A percentile compares a stretch with the other conserved stretches of the same genome.
Conservation (phyloP, 2,797 vertebrate species). For the Neosilurus mollespiculum region DNA sequence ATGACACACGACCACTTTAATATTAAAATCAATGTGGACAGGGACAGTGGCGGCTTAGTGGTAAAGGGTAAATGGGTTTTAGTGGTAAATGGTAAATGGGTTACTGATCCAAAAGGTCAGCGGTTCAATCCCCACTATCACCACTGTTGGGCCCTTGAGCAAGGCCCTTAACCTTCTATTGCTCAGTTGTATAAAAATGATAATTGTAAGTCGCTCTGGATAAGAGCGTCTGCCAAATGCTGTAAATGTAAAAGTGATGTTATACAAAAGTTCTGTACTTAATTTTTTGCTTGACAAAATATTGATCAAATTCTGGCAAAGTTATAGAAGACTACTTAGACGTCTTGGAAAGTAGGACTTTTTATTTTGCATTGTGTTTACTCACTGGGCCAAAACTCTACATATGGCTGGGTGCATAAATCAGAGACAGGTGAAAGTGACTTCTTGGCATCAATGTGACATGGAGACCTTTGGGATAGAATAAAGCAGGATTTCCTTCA, state of each 20-base stretch:
- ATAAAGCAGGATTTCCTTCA: constrained; percentile 55
- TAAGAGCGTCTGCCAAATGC: no score
- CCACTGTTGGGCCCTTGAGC: no score
- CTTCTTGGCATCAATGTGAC: constrained; percentile 71
- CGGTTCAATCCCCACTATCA: no score
- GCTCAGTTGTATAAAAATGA: no score
- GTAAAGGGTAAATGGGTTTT: no score
- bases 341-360: constrained; percentile 66
- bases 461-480: constrained; percentile 68
- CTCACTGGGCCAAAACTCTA: constrained; percentile 66
- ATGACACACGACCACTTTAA: background rate
- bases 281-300: background rate
- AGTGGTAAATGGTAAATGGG: no score
- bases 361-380: constrained; percentile 66
- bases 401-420: constrained; percentile 70
- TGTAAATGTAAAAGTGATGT: background rate
- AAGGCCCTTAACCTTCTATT: no score
- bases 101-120: no score
- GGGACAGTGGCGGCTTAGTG: no score
- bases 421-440: constrained; percentile 68
- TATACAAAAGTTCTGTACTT: background rate
- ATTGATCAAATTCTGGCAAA: background rate
- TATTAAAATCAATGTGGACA: background rate
- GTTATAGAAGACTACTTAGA: constrained; percentile 9
- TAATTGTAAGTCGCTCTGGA: no score